phyloP scores from a whole-genome alignment of 2,113 vertebrate genomes.

The Chaetops frenatus region DNA sequence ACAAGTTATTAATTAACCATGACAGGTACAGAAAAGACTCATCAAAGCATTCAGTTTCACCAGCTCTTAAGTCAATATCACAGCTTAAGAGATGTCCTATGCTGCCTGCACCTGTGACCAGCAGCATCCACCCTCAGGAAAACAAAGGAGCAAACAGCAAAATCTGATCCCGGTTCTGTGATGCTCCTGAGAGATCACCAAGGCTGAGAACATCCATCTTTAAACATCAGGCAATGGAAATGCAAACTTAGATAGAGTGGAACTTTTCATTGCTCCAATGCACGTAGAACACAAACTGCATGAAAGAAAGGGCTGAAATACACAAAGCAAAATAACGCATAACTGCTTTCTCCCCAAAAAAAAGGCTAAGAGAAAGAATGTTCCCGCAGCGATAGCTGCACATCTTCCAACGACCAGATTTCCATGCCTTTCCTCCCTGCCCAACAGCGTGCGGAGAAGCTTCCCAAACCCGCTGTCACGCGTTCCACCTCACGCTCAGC shows the following conservation, averaged over 20 bases:
- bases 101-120: neutral
- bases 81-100: neutral
- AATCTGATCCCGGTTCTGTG: neutral
- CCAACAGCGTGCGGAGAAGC: accelerated
- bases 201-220: neutral
- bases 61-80: neutral
- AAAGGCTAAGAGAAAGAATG: neutral
- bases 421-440: neutral
- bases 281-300: neutral
- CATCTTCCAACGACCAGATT: neutral
- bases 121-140: neutral
- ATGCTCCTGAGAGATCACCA: neutral
- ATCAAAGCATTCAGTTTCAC: neutral
- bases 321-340: accelerated
- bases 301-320: neutral
- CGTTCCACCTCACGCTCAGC: accelerated
- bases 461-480: accelerated
- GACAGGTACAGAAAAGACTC: neutral
- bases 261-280: neutral
- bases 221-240: neutral
- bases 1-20: neutral
- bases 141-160: neutral
- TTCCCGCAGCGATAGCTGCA: neutral
- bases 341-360: neutral
- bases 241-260: neutral